Conservation (phyloP, 2,113 vertebrate species). For the Heliornis fulica region DNA sequence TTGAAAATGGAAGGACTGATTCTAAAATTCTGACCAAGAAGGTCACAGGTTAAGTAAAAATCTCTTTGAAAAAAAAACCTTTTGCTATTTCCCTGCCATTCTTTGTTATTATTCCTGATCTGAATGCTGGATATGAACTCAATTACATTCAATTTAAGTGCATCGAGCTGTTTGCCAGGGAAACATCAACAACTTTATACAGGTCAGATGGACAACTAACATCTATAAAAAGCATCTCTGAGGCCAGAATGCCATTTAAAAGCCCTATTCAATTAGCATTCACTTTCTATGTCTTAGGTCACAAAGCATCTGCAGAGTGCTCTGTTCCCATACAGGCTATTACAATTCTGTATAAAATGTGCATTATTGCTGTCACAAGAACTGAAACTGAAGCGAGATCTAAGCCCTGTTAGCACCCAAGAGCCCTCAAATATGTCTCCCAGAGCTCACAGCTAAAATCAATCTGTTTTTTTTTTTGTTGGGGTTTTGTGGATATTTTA, state of each 20-base stretch:
- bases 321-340: background rate
- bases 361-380: background rate
- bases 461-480: background rate
- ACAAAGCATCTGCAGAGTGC: background rate
- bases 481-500: background rate
- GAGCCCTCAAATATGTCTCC: background rate
- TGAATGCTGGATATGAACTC: background rate
- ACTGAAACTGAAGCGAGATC: background rate
- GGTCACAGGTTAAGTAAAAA: background rate
- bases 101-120: background rate
- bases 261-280: background rate
- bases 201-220: background rate
- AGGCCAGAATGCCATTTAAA: background rate
- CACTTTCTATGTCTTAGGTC: background rate
- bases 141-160: background rate
- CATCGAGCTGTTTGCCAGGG: background rate
- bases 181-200: background rate
- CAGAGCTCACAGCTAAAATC: background rate
- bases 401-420: background rate
- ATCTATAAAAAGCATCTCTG: background rate
- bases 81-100: background rate
- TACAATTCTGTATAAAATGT: background rate
- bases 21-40: background rate
- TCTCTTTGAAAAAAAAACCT: background rate
- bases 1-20: background rate